Evolutionary conservation across 2,797 vertebrate species (phyloP), one percentile per base, ranked within the genome.

Genomic region (Trichosurus vulpecula): DNA sequence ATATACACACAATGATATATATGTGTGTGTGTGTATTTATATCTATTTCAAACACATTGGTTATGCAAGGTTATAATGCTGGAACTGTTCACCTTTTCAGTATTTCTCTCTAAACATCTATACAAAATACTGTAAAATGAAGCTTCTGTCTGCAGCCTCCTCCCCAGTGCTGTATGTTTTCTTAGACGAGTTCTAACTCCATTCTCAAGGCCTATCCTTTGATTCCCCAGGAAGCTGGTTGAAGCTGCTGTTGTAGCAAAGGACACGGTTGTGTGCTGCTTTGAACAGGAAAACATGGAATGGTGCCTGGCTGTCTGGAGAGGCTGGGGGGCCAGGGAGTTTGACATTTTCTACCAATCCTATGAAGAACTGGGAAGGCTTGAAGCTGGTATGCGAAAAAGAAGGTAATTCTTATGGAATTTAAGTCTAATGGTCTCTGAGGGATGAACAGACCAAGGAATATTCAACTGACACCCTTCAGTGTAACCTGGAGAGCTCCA

Each of bases 281-380:
- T 99, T 95, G 98, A 97, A 93, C 99, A 99, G 0, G 99, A 99
- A 96, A 98, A 98, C 98, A 98, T 0, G 47, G 99, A 99, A 98
- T 99, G 99, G 99, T 99, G 99, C 98, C 99, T 99, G 98, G 99
- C 99, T 96, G 99, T 99, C 98, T 99, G 99, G 99, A 99, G 99
- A 97, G 99, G 99, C 98, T 99, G 99, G 99, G 99, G 99, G 47
- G 93, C 98, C 98, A 97, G 96, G 19, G 99, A 99, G 97, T 99
- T 99, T 95, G 99, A 99, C 94, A 92, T 99, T 98, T 99, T 99
- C 99, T 99, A 99, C 99, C 99, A 98, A 98, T 99, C 99, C 95
- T 99, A 99, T 0, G 99, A 99, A 98, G 99, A 99, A 97, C 99
- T 99, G 97, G 98, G 99, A 91, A 99, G 99, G 96, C 98, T 99